phyloP scores from a whole-genome alignment of 2,113 vertebrate genomes.

The Emydocephalus ijimae region DNA sequence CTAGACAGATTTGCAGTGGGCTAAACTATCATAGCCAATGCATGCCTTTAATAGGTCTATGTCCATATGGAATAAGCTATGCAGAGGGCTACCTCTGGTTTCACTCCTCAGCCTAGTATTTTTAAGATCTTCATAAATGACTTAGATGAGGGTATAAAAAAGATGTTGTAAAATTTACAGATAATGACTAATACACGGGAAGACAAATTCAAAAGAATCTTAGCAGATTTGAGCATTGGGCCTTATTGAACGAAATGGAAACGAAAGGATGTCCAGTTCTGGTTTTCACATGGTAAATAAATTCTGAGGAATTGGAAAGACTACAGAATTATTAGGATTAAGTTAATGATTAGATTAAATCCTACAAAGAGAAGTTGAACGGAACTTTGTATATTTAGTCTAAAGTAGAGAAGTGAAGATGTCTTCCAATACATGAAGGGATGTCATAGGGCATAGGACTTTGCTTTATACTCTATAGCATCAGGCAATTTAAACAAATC shows the following conservation, averaged over 20 bases:
- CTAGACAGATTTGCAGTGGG: neutral
- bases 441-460: neutral
- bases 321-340: neutral
- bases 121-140: neutral
- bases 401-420: neutral
- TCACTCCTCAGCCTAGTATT: neutral
- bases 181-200: neutral
- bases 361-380: neutral
- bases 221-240: neutral
- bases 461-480: neutral
- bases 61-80: neutral
- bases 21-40: neutral
- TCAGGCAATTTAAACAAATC: neutral
- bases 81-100: neutral
- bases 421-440: neutral
- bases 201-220: neutral
- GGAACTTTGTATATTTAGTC: neutral
- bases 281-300: neutral
- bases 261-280: neutral
- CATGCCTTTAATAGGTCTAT: neutral
- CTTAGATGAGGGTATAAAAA: neutral
- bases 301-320: neutral
- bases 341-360: neutral
- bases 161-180: neutral
- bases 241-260: neutral